A percentile compares a stretch with the other conserved stretches of the same genome.
These are phyloP conservation scores for Agrotis clavis DNA, from an alignment of 2,888 invertebrate species.

Conservation along the genomic window DNA sequence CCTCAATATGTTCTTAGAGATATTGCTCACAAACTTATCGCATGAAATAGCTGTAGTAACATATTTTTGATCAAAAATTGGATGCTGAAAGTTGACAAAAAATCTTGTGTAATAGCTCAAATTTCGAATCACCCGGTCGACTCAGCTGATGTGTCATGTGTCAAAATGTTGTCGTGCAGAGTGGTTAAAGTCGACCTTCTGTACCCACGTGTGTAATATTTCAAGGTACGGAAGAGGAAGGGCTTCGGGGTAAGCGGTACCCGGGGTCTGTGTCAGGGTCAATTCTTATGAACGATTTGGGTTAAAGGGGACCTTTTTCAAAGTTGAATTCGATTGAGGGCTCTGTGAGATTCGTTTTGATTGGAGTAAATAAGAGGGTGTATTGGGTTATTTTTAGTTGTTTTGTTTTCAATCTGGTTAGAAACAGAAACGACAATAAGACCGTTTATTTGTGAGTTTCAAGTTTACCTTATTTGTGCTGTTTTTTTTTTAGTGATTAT, in stretches of 20 bases:
- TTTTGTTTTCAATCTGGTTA: constrained; percentile 15
- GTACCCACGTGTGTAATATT: not conserved
- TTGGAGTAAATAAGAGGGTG: constrained; percentile 26
- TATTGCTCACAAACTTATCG: no score
- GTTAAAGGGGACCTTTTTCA: constrained; percentile 44
- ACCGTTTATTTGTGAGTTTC: not conserved
- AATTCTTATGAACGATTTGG: constrained; percentile 44
- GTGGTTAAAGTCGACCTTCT: not conserved
- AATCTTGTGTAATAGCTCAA: no score
- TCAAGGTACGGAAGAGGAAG: constrained; percentile 20
- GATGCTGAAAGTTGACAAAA: no score
- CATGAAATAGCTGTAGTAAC: no score
- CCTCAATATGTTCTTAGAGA: no score
- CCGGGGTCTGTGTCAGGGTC: constrained; percentile 43
- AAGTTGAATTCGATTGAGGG: constrained; percentile 32
- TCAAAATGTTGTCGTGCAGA: no score
- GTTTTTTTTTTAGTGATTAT: not conserved
- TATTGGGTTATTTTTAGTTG: constrained; percentile 20
- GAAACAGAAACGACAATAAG: constrained; percentile 1
- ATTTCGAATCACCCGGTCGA: no score
- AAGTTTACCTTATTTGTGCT: no score
- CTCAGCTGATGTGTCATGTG: no score
- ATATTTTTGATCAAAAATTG: no score
- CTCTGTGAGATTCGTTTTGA: constrained; percentile 37
- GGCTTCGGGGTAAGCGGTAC: constrained; percentile 30